Evolutionary conservation across 2,113 vertebrate species (phyloP).

Genomic region (Vulpes vulpes): DNA sequence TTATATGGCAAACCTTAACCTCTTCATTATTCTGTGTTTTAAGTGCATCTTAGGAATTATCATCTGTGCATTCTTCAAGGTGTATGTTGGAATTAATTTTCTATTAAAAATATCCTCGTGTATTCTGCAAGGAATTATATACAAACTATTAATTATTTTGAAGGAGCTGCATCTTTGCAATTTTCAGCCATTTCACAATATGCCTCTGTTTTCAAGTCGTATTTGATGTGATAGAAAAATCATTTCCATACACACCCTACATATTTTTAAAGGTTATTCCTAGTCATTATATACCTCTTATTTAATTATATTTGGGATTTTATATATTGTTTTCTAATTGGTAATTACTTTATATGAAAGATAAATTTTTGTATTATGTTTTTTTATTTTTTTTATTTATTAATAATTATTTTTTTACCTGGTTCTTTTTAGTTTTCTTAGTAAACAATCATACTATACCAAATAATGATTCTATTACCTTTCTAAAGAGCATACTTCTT

Average conservation of each 20-base stretch:
- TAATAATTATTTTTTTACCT: slow-evolving; percentile 18
- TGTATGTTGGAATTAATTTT: slow-evolving; percentile 37
- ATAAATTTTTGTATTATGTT: neutral
- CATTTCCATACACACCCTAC: neutral
- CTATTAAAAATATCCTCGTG: slow-evolving; percentile 8
- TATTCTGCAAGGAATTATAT: neutral
- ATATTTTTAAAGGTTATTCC: slow-evolving; percentile 36
- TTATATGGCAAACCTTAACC: neutral
- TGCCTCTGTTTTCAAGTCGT: neutral
- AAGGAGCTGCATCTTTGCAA: neutral
- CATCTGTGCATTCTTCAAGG: neutral
- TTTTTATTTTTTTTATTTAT: neutral
- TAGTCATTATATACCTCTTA: neutral
- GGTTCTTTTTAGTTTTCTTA: slow-evolving; percentile 14
- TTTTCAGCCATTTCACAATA: neutral
- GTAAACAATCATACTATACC: neutral
- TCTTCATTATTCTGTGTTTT: neutral
- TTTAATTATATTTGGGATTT: neutral
- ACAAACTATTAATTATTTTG: slow-evolving; percentile 6
- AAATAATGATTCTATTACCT: neutral
- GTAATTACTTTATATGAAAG: neutral
- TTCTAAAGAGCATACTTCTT: neutral
- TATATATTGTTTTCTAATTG: slow-evolving; percentile 35
- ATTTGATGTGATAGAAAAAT: neutral
- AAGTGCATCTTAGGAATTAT: neutral